These are phyloP conservation scores for Neoarius graeffei DNA, from an alignment of 2,113 vertebrate genomes.

Conservation along the genomic window DNA sequence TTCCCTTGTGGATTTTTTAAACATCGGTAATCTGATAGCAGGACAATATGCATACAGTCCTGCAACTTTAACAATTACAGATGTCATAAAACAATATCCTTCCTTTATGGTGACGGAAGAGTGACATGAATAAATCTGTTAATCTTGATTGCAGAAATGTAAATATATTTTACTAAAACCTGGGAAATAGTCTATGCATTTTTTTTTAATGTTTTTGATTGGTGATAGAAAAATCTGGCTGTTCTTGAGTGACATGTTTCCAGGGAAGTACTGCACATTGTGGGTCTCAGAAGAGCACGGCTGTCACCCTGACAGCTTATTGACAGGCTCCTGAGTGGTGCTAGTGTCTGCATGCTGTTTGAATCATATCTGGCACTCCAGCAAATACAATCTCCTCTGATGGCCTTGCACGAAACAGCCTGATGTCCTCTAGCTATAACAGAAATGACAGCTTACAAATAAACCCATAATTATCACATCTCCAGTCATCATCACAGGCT, in stretches of 20 bases:
- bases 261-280: slow-evolving; percentile 63
- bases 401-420: slow-evolving; percentile 75
- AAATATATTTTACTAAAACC: slow-evolving; percentile 26
- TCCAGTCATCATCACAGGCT: slow-evolving; percentile 70
- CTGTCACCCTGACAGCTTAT: slow-evolving; percentile 77
- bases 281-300: slow-evolving; percentile 71
- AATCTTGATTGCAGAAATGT: background rate
- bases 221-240: slow-evolving; percentile 68
- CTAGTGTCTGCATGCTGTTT: slow-evolving; percentile 71
- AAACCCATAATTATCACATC: slow-evolving; percentile 83
- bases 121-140: background rate
- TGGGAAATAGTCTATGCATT: background rate
- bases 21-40: background rate
- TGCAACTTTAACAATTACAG: background rate
- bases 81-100: too few relatives aligned
- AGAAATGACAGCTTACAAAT: slow-evolving; percentile 84
- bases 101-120: background rate
- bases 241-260: slow-evolving; percentile 70
- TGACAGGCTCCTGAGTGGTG: slow-evolving; percentile 74
- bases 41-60: background rate
- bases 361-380: slow-evolving; percentile 70
- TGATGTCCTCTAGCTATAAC: slow-evolving; percentile 81
- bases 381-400: slow-evolving; percentile 77
- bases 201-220: slow-evolving; percentile 39
- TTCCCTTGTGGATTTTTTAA: background rate